A percentile compares a stretch with the other conserved stretches of the same genome.
These are phyloP conservation scores for Drosophila punjabiensis DNA, from an alignment of 1,140 invertebrate species.

Conservation along the genomic window DNA sequence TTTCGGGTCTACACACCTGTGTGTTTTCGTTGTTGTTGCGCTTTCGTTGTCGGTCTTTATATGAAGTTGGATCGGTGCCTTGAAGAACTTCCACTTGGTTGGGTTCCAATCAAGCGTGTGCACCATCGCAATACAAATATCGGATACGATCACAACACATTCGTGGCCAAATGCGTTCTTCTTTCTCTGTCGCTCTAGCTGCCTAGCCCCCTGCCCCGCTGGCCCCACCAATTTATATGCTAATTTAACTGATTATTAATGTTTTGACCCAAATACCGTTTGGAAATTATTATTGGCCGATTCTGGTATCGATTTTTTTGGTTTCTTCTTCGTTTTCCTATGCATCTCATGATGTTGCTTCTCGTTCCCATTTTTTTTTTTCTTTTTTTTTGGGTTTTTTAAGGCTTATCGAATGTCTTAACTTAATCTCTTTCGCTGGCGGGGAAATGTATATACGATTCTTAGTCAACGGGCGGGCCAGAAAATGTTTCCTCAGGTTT, in stretches of 20 bases:
- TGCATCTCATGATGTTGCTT: slow-evolving; percentile 26
- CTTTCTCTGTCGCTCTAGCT: slow-evolving; percentile 3
- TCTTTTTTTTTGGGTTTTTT: slow-evolving; percentile 23
- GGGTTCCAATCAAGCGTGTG: slow-evolving; percentile 51
- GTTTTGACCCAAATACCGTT: slow-evolving; percentile 83
- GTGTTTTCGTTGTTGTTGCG: slow-evolving; percentile 60
- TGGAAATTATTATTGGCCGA: slow-evolving; percentile 81
- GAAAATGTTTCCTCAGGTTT: slow-evolving; percentile 24
- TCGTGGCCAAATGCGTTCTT: slow-evolving; percentile 43
- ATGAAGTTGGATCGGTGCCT: slow-evolving; percentile 31
- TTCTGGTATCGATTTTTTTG: slow-evolving; percentile 71
- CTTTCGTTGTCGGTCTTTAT: slow-evolving; percentile 67
- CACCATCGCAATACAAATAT: slow-evolving; percentile 53
- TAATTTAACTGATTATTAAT: slow-evolving; percentile 85
- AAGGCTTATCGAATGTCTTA: slow-evolving; percentile 55
- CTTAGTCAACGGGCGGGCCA: slow-evolving; percentile 38
- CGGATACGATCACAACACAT: slow-evolving; percentile 42
- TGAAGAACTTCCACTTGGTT: slow-evolving; percentile 47
- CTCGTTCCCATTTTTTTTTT: not conserved
- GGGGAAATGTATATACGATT: slow-evolving; percentile 39
- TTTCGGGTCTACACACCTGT: slow-evolving; percentile 65
- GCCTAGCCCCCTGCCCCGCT: slow-evolving; percentile 10
- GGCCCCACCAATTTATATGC: slow-evolving; percentile 83
- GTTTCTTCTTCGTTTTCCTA: slow-evolving; percentile 44
- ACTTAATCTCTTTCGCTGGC: slow-evolving; percentile 31